A percentile compares a stretch with the other conserved stretches of the same genome.
phyloP scores from a whole-genome alignment of 2,797 vertebrate genomes.

The Miichthys miiuy region DNA sequence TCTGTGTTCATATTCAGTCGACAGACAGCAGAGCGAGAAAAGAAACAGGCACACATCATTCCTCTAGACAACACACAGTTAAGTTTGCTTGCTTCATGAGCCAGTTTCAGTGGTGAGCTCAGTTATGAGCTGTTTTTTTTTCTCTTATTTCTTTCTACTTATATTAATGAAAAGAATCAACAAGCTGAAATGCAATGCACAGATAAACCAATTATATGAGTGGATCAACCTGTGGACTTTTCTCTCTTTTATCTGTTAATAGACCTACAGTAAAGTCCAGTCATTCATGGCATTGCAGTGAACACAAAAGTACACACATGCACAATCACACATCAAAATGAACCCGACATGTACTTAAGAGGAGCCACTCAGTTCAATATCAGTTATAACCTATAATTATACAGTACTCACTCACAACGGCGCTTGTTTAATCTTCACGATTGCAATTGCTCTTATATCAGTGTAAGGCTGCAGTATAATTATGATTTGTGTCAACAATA shows the following conservation, averaged over 20 bases:
- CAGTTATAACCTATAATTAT: slow-evolving; percentile 62
- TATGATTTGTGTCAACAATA: slow-evolving; percentile 75
- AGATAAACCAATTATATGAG: too few relatives aligned
- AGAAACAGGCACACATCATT: not conserved
- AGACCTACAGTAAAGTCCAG: too few relatives aligned
- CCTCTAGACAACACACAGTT: not conserved
- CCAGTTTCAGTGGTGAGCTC: not conserved
- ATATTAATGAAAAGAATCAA: not conserved
- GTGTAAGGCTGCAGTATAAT: slow-evolving; percentile 59
- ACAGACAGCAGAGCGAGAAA: too few relatives aligned
- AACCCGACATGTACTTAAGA: slow-evolving; percentile 11
- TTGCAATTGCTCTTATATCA: slow-evolving; percentile 57
- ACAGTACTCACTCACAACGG: slow-evolving; percentile 40
- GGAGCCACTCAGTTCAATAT: slow-evolving; percentile 51
- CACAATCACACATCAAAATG: not conserved
- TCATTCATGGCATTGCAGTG: too few relatives aligned
- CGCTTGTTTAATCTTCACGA: slow-evolving; percentile 53
- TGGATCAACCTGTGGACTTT: too few relatives aligned
- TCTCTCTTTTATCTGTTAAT: too few relatives aligned
- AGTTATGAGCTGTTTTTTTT: not conserved
- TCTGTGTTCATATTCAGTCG: too few relatives aligned
- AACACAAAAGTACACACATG: not conserved
- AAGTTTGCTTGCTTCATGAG: too few relatives aligned
- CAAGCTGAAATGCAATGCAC: not conserved
- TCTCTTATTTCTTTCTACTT: not conserved